These are phyloP conservation scores for Endomychus coccineus DNA, from an alignment of 2,888 invertebrate genomes.

Conservation along the genomic window DNA sequence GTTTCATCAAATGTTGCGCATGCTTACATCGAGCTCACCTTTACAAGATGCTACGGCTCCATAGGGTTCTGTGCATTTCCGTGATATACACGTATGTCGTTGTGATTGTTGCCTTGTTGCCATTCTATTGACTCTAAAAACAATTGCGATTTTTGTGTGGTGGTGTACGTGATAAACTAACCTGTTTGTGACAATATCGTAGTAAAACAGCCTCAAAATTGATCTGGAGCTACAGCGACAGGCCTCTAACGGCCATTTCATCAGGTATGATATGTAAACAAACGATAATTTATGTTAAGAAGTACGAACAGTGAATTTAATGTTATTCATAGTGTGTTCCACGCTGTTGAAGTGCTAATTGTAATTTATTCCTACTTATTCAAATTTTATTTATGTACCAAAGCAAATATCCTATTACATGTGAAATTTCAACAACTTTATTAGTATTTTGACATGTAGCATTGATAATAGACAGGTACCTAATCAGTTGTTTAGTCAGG, in stretches of 20 bases:
- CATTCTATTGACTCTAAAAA: neutral
- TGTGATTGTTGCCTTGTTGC: conserved; percentile 13
- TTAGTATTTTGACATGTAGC: no score
- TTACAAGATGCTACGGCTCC: conserved; percentile 23
- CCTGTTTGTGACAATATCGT: conserved; percentile 19
- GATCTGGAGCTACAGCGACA: conserved; percentile 69
- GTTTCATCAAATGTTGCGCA: conserved; percentile 30
- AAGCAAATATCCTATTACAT: no score
- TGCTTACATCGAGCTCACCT: conserved; percentile 28
- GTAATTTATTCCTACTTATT: no score
- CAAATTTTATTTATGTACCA: no score
- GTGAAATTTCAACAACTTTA: no score
- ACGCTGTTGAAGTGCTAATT: neutral
- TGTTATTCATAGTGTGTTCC: neutral
- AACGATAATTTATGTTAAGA: conserved; percentile 21
- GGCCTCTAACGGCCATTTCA: conserved; percentile 69
- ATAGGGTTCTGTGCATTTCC: conserved; percentile 35
- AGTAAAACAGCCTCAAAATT: conserved; percentile 54
- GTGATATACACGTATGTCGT: conserved; percentile 36
- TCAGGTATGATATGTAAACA: conserved; percentile 49
- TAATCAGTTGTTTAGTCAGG: no score
- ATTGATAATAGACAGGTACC: no score
- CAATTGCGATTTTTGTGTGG: conserved; percentile 8
- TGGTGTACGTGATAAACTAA: conserved; percentile 5
- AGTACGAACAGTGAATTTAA: neutral